Evolutionary conservation across 2,113 vertebrate genomes (phyloP), one percentile per base, ranked within the genome.

Genomic region (Tachuris rubrigastra): DNA sequence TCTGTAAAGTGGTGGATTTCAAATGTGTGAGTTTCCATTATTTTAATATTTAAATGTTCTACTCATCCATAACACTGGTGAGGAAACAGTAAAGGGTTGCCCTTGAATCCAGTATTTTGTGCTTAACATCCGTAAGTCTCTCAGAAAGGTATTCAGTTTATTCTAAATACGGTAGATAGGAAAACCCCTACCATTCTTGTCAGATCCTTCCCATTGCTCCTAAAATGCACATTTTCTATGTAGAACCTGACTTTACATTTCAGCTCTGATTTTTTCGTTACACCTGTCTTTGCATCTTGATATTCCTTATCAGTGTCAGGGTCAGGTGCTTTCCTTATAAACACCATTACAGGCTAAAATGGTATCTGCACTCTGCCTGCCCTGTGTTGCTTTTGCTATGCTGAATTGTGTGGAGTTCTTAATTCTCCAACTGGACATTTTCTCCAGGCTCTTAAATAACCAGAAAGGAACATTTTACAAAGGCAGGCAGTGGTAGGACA

Each of bases 121-220:
- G 1, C 16, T 60, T 47, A 63, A 39, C 7, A 7, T 6, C 21
- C 2, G 0, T 11, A 72, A n/a, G 24, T 25, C 5, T n/a, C 49
- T 76, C 49, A 71, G 28, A 69, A 59, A 79, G 9, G 30, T 44
- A 49, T 5, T 60, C 15, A 21, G 31, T 30, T 62, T 60, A 42
- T 74, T 71, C 49, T 66, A 53, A 78, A 39, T 22, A 35, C 0
- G 1, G 4, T 17, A 74, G 31, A 25, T 4, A 16, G 18, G 19
- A 41, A 63, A 76, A 30, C 0, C 1, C 6, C 12, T n/a, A 39
- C 20, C 37, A 5, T 42, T 42, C 44, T 50, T 53, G n/a, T 13
- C 16, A 77, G 46, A 53, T 53, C 31, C 27, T 52, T 53, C 11
- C 24, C 7, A 50, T 33, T 66, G 42, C 23, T 53, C 35, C 50